Conservation (phyloP, 2,888 invertebrate genomes). For the Pristionchus mayeri region DNA sequence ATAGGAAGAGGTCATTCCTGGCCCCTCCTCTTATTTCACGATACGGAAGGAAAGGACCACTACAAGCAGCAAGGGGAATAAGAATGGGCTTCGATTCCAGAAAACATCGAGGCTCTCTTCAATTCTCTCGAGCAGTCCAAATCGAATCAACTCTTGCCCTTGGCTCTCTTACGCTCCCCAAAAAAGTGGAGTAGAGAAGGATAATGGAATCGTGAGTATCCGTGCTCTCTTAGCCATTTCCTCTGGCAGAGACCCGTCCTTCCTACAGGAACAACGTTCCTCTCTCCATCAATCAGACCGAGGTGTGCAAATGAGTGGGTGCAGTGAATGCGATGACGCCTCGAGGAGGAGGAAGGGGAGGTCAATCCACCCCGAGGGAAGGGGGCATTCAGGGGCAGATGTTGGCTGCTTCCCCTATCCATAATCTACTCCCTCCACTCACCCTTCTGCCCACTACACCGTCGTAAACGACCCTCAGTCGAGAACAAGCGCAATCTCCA, state of each 20-base stretch:
- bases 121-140: neutral
- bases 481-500: neutral
- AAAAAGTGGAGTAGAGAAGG: constrained; percentile 38
- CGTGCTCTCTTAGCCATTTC: constrained; percentile 13
- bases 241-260: neutral
- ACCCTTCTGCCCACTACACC: neutral
- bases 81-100: constrained; percentile 3
- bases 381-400: constrained; percentile 19
- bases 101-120: neutral
- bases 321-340: neutral
- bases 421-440: constrained; percentile 23
- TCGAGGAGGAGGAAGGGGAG: neutral
- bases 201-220: constrained; percentile 39
- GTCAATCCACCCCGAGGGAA: constrained; percentile 8
- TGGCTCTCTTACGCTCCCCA: constrained; percentile 20
- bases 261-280: neutral
- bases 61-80: too few relatives aligned
- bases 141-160: constrained; percentile 44
- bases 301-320: constrained; percentile 37
- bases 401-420: neutral
- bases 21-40: constrained; percentile 32
- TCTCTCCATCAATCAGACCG: constrained; percentile 10
- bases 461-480: constrained; percentile 22
- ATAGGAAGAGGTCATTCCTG: constrained; percentile 26
- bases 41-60: constrained; percentile 17